Conservation (phyloP, 2,797 vertebrate species). For the Phoebastria nigripes region DNA sequence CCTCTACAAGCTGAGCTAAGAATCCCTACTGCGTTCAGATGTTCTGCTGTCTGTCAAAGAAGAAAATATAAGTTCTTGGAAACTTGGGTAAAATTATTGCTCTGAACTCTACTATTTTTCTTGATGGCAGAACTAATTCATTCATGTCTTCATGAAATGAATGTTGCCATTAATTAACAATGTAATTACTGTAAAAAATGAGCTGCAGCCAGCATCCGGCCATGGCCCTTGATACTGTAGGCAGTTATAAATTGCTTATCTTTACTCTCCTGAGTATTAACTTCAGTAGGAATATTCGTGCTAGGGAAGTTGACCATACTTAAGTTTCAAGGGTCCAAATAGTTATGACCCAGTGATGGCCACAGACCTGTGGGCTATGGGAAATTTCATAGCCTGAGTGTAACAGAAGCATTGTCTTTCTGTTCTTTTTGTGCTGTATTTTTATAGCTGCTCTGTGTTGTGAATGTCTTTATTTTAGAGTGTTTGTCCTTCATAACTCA, state of each 20-base stretch:
- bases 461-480: neutral
- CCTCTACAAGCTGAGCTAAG: neutral
- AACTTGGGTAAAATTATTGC: neutral
- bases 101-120: neutral
- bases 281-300: neutral
- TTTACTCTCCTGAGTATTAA: neutral
- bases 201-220: neutral
- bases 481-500: neutral
- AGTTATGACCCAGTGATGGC: neutral
- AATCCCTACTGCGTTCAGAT: neutral
- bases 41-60: neutral
- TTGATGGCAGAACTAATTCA: slow-evolving; percentile 1
- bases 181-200: slow-evolving; percentile 35
- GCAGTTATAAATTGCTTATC: neutral
- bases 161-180: slow-evolving; percentile 12
- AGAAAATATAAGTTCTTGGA: neutral
- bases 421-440: neutral
- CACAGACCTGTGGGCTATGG: neutral
- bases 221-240: neutral
- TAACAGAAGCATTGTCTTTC: neutral
- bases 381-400: neutral
- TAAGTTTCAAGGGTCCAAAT: rapidly evolving
- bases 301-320: neutral
- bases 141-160: neutral
- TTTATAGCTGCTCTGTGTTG: neutral